phyloP scores from a whole-genome alignment of 2,797 vertebrate species.

The Echeneis naucrates region DNA sequence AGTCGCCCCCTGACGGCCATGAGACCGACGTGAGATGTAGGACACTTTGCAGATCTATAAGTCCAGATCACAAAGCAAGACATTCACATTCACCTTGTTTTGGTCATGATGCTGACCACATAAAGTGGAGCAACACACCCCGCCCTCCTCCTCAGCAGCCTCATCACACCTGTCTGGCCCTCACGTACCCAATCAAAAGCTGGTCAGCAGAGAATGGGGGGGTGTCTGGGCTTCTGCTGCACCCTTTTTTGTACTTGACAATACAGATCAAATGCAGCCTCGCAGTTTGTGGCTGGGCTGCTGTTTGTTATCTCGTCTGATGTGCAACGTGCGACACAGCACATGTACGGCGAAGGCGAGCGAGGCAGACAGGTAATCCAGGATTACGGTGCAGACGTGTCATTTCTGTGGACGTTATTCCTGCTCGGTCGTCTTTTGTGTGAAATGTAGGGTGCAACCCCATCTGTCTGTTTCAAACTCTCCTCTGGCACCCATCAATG shows the following conservation, averaged over 20 bases:
- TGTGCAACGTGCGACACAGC: constrained; percentile 32
- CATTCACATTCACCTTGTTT: background rate
- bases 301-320: constrained; percentile 59
- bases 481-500: constrained; percentile 66
- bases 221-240: background rate
- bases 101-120: no score
- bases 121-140: background rate
- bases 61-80: no score
- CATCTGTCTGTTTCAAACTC: constrained; percentile 67
- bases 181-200: constrained; percentile 3
- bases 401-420: constrained; percentile 63
- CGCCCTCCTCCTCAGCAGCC: background rate
- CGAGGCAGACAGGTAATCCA: constrained; percentile 76
- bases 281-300: constrained; percentile 16
- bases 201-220: constrained; percentile 18
- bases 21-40: background rate
- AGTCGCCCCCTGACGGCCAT: no score
- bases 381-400: constrained; percentile 73
- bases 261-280: constrained; percentile 43
- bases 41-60: background rate
- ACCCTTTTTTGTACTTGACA: constrained; percentile 35
- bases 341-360: constrained; percentile 28
- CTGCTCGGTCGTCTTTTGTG: constrained; percentile 46
- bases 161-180: background rate
- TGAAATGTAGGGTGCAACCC: constrained; percentile 57